phyloP scores from a whole-genome alignment of 2,888 invertebrate genomes.

The Linnaemya vulpina region DNA sequence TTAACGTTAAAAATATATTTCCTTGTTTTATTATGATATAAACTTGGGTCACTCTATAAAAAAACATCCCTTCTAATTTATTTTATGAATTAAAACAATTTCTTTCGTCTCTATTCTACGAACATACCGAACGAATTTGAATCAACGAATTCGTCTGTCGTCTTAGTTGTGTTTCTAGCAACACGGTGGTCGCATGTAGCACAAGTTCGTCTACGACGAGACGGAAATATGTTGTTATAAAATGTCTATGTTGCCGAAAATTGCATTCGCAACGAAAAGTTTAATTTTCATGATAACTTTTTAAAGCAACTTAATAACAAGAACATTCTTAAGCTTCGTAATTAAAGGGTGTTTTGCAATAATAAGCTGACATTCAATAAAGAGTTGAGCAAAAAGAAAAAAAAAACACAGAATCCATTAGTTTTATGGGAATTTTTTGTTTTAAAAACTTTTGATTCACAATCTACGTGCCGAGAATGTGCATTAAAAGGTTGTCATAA shows the following conservation, averaged over 20 bases:
- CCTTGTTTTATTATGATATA: too few species aligned
- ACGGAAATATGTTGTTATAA: neutral
- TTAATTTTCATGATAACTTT: neutral
- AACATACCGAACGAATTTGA: too few species aligned
- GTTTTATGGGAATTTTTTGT: slow-evolving; percentile 47
- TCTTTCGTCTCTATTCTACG: too few species aligned
- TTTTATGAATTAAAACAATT: too few species aligned
- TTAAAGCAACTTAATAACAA: neutral
- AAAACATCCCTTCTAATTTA: too few species aligned
- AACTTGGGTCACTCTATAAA: too few species aligned
- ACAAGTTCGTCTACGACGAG: too few species aligned
- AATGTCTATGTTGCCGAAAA: neutral
- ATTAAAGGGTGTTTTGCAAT: slow-evolving; percentile 19
- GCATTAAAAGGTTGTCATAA: slow-evolving; percentile 57
- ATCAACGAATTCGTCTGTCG: too few species aligned
- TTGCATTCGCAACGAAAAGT: neutral
- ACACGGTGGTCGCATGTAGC: too few species aligned
- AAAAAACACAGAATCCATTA: too few species aligned
- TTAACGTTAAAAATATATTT: too few species aligned
- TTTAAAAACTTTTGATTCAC: slow-evolving; percentile 39
- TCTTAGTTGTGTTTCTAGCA: too few species aligned
- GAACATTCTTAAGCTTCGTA: neutral
- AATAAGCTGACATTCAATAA: slow-evolving; percentile 21
- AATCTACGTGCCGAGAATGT: slow-evolving; percentile 30
- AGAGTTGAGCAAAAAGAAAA: slow-evolving; percentile 18